A percentile compares a stretch with the other conserved stretches of the same genome.
Conservation (phyloP, 2,113 vertebrate genomes). For the Microcebus griseorufus region DNA sequence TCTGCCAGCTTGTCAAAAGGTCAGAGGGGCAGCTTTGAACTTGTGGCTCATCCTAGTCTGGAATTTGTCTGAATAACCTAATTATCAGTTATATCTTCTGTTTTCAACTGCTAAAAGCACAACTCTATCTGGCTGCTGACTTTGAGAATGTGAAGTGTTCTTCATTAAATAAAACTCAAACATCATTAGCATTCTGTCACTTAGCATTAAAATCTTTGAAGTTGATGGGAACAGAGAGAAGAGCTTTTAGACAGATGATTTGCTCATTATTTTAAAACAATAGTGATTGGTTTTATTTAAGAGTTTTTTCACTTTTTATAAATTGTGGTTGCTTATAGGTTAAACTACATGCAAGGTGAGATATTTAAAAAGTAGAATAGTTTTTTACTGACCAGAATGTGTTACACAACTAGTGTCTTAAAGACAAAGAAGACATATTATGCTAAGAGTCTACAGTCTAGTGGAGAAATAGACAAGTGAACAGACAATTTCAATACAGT, state of each 20-base stretch:
- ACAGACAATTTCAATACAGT: not conserved
- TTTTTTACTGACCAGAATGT: not conserved
- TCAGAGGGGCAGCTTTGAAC: conserved; percentile 18
- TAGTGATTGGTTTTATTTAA: conserved; percentile 24
- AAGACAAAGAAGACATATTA: not conserved
- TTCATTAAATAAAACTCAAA: not conserved
- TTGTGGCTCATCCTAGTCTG: not conserved
- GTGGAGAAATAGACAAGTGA: not conserved
- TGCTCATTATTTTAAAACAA: conserved; percentile 46
- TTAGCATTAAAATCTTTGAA: not conserved
- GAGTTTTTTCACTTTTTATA: conserved; percentile 8
- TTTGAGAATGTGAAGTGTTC: not conserved
- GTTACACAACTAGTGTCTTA: not conserved
- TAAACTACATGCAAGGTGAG: not conserved
- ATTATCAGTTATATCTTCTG: not conserved
- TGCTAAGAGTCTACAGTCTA: not conserved
- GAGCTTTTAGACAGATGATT: not conserved
- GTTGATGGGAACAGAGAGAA: not conserved
- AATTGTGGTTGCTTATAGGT: not conserved
- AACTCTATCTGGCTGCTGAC: not conserved
- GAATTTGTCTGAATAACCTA: not conserved
- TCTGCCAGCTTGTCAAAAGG: not conserved
- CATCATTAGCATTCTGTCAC: not conserved
- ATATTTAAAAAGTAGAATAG: not conserved
- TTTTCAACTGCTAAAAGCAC: not conserved